Evolutionary conservation across 1,140 invertebrate species (phyloP), one percentile per base, ranked within the genome.

Genomic region (Ceratina japonica): DNA sequence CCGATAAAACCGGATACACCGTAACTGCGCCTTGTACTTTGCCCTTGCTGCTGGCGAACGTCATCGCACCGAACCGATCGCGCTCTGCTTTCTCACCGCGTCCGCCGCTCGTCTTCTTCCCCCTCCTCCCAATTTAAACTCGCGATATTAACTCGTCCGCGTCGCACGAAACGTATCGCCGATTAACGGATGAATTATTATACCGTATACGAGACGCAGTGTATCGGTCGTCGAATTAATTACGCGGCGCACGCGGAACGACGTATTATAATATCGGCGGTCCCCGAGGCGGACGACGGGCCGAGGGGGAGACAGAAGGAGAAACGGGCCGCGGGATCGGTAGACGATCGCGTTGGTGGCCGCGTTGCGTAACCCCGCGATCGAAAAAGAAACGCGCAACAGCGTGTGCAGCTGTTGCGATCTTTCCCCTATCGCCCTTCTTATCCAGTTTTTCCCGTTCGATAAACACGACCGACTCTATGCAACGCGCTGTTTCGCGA

Each of bases 11-110:
- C 85, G 85, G 79, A 87, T 88, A 87, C 82, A 90, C 88, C 83
- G 89, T 91, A 90, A 92, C 89, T 92, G 88, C 91, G 90, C 70
- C 87, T 90, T 86, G 88, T 87, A 92, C 90, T 92, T 92, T 92
- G 89, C 85, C 87, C 91, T 81, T 80, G 65, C 76, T 56, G 66
- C 27, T 10, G n/a, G 16, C 49, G 18, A 65, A 18, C 74, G 75
- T 72, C 71, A 82, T 82, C 84, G 83, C 83, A 22, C 24, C 44
- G 18, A 16, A 51, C 27, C 24, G 49, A 65, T 52, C 63, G 71
- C 54, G 20, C 66, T 4, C 12, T n/a, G 49, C 66, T 27, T 52
- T 52, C 44, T 51, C 64, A 12, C 44, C 44, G 44, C n/a, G 27
- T 3, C 22, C 16, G 20, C 15, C n/a, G n/a, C n/a, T n/a, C n/a